phyloP scores from a whole-genome alignment of 2,797 vertebrate species.

The Spinus pinus region DNA sequence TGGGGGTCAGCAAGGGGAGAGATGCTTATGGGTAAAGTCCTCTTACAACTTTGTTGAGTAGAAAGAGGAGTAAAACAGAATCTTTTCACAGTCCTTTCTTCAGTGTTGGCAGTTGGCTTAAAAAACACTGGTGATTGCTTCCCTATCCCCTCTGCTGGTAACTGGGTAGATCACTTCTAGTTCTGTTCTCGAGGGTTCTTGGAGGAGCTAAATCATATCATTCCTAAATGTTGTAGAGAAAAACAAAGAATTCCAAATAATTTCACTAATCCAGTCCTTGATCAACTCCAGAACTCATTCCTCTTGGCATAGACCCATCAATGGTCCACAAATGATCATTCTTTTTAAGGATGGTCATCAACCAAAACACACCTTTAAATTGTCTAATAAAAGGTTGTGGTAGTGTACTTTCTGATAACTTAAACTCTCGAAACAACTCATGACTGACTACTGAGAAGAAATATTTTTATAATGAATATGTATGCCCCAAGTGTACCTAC shows the following conservation, averaged over 20 bases:
- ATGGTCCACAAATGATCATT: not conserved
- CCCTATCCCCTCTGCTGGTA: not conserved
- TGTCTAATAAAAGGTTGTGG: not conserved
- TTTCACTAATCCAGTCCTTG: not conserved
- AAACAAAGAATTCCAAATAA: not conserved
- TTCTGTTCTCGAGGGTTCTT: not conserved
- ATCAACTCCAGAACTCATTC: not conserved
- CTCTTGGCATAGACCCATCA: not conserved
- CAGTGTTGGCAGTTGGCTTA: not conserved
- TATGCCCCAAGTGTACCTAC: not conserved
- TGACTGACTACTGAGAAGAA: not conserved
- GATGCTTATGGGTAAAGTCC: not conserved
- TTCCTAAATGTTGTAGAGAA: not conserved
- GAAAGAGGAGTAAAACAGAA: not conserved
- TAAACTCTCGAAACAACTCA: not conserved
- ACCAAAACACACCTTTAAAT: not conserved
- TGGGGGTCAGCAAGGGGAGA: not conserved
- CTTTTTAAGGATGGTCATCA: not conserved
- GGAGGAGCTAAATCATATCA: not conserved
- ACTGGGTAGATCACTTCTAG: not conserved
- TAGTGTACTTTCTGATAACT: not conserved
- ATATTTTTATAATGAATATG: not conserved
- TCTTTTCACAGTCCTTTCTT: not conserved
- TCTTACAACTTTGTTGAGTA: not conserved
- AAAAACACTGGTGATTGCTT: not conserved